phyloP scores from a whole-genome alignment of 2,113 vertebrate species.

The Ammodytes dubius region DNA sequence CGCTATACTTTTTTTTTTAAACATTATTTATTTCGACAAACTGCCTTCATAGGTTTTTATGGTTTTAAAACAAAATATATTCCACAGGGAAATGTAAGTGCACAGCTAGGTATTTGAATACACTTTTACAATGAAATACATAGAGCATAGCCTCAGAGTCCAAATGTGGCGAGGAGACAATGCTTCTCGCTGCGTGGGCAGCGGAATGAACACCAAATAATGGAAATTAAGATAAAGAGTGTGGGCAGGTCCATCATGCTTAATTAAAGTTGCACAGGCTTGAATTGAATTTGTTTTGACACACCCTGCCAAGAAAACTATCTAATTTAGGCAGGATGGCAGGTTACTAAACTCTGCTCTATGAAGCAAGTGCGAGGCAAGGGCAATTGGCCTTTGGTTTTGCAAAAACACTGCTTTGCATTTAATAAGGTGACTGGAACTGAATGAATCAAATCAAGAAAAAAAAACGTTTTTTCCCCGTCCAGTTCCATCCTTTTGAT shows the following conservation, averaged over 20 bases:
- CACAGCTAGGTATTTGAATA: background rate
- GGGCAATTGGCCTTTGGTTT: conserved; percentile 12
- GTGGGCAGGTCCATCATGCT: conserved; percentile 54
- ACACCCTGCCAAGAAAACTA: conserved; percentile 52
- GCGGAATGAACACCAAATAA: conserved; percentile 41
- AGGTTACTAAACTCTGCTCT: conserved; percentile 47
- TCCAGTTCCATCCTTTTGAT: background rate
- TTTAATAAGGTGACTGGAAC: conserved; percentile 4
- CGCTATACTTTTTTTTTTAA: too few species aligned
- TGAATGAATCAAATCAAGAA: background rate
- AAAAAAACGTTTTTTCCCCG: background rate
- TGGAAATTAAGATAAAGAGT: conserved; percentile 62
- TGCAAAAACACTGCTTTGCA: background rate
- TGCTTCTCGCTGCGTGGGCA: conserved; percentile 28
- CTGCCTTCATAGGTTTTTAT: too few species aligned
- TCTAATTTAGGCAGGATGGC: conserved; percentile 50
- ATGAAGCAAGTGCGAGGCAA: conserved; percentile 38
- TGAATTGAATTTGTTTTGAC: conserved; percentile 61
- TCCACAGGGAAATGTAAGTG: too few species aligned
- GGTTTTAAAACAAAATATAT: too few species aligned
- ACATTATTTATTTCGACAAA: too few species aligned
- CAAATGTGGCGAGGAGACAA: background rate
- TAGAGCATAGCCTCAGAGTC: background rate
- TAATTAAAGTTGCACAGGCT: conserved; percentile 68
- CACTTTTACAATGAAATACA: background rate